Base-by-base conservation (phyloP, 2,113 vertebrate species). In the Chitala chitala region DNA sequence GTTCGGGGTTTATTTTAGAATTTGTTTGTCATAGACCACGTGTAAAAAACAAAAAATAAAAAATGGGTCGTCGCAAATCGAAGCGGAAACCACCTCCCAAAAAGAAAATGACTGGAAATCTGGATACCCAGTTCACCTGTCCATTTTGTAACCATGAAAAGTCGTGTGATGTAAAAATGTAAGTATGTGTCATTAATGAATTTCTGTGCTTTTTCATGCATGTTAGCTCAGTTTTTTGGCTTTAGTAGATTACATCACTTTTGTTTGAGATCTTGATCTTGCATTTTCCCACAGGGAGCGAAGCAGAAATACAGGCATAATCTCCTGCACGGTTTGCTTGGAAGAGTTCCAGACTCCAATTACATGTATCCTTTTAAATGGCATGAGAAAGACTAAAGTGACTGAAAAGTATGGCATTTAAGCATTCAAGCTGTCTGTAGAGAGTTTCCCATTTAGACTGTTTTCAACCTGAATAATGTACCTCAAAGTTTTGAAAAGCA, bases 321-420 rank as follows among this genome's bases (percentile, higher is more conserved):
- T 98, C 85, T 96, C 95, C 0, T 96, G 95, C 82, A 95, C 92
- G 0, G 94, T 96, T 71, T 96, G 94, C 78, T 86, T 98, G 80
- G 95, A 98, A 79, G 94, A 96, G 83, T 98, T 98, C 84, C 95
- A 98, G 87, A 98, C 95, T 0, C 95, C 95, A 7, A 96, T 96
- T 77, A 96, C 95, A 0, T 96, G 94, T 96, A 96, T 96, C 94
- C 93, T 95, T 93, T 80, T 22, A 50, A 12, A 33, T 20, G 5
- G 2, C 8, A 5, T 12, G 13, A 17, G 26, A 48, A 69, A 69
- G 24, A 2, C 26, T 4, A 2, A 0, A 1, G 33, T 53, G 50
- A 4, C 40, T 38, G 9, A 66, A 31, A 33, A 31, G 13, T 2
- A 29, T 15, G 2, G 2, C 12, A 1, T 6, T 58, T 58, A 22